These are phyloP conservation scores for Microtus oregoni DNA, from an alignment of 2,113 vertebrate genomes.

Conservation along the genomic window DNA sequence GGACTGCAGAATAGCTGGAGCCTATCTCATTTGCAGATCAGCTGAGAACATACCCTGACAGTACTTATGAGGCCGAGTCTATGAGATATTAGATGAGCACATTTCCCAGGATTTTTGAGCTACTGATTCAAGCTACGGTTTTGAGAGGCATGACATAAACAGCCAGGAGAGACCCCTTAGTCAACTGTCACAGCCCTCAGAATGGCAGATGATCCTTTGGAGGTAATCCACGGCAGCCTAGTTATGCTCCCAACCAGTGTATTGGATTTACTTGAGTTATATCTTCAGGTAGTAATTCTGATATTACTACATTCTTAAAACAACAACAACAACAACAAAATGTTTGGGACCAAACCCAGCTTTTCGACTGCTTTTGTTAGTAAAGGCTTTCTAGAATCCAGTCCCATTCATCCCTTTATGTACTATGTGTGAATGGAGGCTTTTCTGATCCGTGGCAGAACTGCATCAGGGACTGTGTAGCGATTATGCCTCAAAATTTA, in stretches of 20 bases:
- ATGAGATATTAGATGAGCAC: background rate
- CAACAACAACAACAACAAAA: background rate
- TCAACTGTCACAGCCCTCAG: background rate
- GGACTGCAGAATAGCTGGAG: background rate
- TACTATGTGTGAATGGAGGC: background rate
- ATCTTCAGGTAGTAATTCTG: conserved; percentile 20
- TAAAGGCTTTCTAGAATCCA: conserved; percentile 6
- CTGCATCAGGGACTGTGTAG: background rate
- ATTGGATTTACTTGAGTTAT: background rate
- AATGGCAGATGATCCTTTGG: background rate
- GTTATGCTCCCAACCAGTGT: background rate
- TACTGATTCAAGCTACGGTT: background rate
- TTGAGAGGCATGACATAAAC: background rate
- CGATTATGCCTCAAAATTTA: background rate
- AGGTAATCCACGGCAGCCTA: background rate
- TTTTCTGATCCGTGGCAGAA: background rate
- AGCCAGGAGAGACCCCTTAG: background rate
- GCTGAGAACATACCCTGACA: background rate
- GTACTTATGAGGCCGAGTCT: background rate
- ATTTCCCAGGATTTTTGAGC: conserved; percentile 47
- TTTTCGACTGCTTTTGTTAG: background rate
- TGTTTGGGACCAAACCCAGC: background rate
- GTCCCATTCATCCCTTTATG: background rate
- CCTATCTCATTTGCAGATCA: background rate
- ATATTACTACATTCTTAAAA: conserved; percentile 18